Percentiles rank a stretch among this genome's conserved stretches.
Conservation (phyloP, 2,888 invertebrate genomes). For the Iphiclides podalirius region DNA sequence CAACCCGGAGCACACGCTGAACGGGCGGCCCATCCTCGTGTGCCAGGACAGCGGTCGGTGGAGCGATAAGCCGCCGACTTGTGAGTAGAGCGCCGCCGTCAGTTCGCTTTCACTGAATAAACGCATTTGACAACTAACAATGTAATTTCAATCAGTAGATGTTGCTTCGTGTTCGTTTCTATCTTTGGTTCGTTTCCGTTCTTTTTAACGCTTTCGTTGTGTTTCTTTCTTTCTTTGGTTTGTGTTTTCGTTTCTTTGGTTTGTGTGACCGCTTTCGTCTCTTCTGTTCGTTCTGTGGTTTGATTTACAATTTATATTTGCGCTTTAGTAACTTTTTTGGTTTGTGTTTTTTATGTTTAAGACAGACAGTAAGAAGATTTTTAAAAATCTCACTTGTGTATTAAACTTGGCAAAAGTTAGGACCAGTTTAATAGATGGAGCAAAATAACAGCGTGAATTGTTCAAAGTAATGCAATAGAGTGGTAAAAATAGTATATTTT, state of each 20-base stretch:
- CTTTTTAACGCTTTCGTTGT: neutral
- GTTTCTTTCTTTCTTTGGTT: neutral
- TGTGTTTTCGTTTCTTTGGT: neutral
- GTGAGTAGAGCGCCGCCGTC: conserved; percentile 65
- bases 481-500: too few relatives aligned
- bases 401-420: too few relatives aligned
- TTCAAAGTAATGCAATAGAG: too few relatives aligned
- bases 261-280: too few relatives aligned
- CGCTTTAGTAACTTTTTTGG: too few relatives aligned
- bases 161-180: neutral
- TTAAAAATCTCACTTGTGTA: too few relatives aligned
- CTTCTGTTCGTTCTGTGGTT: too few relatives aligned
- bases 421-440: too few relatives aligned
- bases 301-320: too few relatives aligned
- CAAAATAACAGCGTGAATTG: too few relatives aligned
- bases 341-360: too few relatives aligned
- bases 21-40: conserved; percentile 92
- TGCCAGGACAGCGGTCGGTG: conserved; percentile 93
- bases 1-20: conserved; percentile 92
- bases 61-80: conserved; percentile 91
- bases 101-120: conserved; percentile 16
- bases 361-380: too few relatives aligned
- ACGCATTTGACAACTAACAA: conserved; percentile 14
- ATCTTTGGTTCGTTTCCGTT: conserved; percentile 3
- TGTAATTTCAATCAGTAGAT: conserved; percentile 18